Percentiles rank a stretch among this genome's conserved stretches.
Conservation (phyloP, 1,140 invertebrate species). For the Vanessa atalanta region DNA sequence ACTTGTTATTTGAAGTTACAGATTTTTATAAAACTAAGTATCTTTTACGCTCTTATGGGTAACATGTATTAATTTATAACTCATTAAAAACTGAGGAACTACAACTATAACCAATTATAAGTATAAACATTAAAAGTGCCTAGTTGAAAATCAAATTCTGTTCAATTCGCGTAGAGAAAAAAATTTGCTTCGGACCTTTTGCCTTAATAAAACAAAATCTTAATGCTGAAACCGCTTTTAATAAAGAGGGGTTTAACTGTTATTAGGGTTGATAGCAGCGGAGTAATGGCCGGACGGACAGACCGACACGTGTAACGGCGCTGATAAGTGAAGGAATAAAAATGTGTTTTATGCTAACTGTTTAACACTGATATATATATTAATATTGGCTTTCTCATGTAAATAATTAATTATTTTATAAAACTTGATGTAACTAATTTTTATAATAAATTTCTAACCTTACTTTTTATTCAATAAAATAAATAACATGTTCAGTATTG, state of each 20-base stretch:
- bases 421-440: no score
- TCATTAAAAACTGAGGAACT: no score
- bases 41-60: no score
- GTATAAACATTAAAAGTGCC: not conserved
- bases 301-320: slow-evolving; percentile 32
- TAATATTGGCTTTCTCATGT: not conserved
- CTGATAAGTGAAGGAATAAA: slow-evolving; percentile 33
- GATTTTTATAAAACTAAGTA: no score
- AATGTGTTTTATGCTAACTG: slow-evolving; percentile 15
- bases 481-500: not conserved
- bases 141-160: not conserved
- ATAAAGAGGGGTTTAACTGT: slow-evolving; percentile 38
- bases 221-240: slow-evolving; percentile 36
- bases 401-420: not conserved
- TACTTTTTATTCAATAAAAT: not conserved
- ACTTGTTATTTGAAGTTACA: no score
- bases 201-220: slow-evolving; percentile 36
- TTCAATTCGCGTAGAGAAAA: not conserved
- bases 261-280: slow-evolving; percentile 32
- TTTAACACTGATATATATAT: not conserved
- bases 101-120: no score
- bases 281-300: slow-evolving; percentile 33
- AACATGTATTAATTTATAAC: no score
- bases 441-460: no score
- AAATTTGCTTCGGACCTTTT: slow-evolving; percentile 19